Conservation (phyloP, 2,888 invertebrate genomes). For the Trachelus troglodyta region DNA sequence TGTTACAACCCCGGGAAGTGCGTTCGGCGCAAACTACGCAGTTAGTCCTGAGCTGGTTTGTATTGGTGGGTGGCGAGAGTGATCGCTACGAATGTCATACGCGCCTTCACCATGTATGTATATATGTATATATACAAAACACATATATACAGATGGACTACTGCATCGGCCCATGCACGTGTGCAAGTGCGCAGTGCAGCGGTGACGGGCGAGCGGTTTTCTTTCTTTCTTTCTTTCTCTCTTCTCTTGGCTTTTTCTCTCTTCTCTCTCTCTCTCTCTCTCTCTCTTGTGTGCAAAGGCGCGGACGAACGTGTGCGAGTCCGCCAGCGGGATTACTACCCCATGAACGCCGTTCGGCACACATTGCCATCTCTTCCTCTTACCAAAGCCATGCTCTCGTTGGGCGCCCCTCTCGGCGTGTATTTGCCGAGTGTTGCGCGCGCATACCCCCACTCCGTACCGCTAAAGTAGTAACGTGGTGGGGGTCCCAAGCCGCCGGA, state of each 20-base stretch:
- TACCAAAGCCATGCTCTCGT: background rate
- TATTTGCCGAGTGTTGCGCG: slow-evolving; percentile 4
- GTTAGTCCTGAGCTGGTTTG: slow-evolving; percentile 47
- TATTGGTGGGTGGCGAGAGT: slow-evolving; percentile 20
- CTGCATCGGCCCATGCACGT: slow-evolving; percentile 23
- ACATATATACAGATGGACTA: slow-evolving; percentile 12
- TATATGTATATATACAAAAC: slow-evolving; percentile 1
- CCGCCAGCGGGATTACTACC: slow-evolving; percentile 6
- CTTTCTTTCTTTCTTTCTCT: slow-evolving; percentile 4
- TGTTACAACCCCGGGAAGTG: slow-evolving; percentile 31
- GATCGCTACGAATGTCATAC: slow-evolving; percentile 38
- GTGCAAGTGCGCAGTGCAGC: slow-evolving; percentile 3
- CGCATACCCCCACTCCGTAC: slow-evolving; percentile 7
- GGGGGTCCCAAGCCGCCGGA: slow-evolving; percentile 33
- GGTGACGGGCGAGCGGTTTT: background rate
- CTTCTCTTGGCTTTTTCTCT: slow-evolving; percentile 13
- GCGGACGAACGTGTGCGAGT: background rate
- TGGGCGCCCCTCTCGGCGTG: slow-evolving; percentile 1
- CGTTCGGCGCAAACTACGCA: slow-evolving; percentile 56
- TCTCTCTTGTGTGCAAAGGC: slow-evolving; percentile 12
- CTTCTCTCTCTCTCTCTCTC: slow-evolving; percentile 25
- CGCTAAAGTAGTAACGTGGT: background rate
- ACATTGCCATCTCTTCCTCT: slow-evolving; percentile 1
- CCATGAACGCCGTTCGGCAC: slow-evolving; percentile 5
- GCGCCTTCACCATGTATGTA: slow-evolving; percentile 29